Conservation (phyloP, 2,113 vertebrate genomes). For the Carlito syrichta region DNA sequence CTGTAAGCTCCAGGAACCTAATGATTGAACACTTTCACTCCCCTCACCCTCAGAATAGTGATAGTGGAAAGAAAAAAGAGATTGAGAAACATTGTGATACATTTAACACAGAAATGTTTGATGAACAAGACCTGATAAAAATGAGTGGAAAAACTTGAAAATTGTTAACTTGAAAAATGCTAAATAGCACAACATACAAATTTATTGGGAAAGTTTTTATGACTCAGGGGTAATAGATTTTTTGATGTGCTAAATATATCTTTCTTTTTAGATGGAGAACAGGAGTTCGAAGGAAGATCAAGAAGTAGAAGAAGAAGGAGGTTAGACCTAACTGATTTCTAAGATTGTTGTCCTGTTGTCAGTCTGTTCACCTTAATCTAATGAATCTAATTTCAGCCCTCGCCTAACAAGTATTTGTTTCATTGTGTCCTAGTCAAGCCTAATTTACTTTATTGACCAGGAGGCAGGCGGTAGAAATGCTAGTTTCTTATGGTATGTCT, state of each 20-base stretch:
- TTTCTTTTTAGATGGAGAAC: not conserved
- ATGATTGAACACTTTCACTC: not conserved
- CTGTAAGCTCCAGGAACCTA: not conserved
- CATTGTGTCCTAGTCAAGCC: not conserved
- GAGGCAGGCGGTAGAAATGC: not conserved
- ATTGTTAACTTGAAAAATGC: constrained; percentile 58
- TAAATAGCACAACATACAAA: constrained; percentile 11
- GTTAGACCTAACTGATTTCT: not conserved
- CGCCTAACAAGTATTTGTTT: not conserved
- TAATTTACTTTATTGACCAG: not conserved
- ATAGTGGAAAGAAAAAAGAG: not conserved
- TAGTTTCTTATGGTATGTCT: not conserved
- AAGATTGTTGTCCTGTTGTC: not conserved
- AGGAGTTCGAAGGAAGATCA: not conserved
- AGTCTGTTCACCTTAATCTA: not conserved
- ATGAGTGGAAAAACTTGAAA: not conserved
- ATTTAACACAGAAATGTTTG: constrained; percentile 47
- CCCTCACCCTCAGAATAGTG: not conserved
- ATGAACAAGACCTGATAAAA: constrained; percentile 47
- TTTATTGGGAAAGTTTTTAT: constrained; percentile 38
- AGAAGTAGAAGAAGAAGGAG: not conserved
- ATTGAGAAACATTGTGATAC: constrained; percentile 40
- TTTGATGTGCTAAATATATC: not conserved
- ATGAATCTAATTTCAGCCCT: not conserved
- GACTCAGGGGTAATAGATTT: constrained; percentile 36